phyloP scores from a whole-genome alignment of 2,797 vertebrate genomes.

The Tragopan temminckii region DNA sequence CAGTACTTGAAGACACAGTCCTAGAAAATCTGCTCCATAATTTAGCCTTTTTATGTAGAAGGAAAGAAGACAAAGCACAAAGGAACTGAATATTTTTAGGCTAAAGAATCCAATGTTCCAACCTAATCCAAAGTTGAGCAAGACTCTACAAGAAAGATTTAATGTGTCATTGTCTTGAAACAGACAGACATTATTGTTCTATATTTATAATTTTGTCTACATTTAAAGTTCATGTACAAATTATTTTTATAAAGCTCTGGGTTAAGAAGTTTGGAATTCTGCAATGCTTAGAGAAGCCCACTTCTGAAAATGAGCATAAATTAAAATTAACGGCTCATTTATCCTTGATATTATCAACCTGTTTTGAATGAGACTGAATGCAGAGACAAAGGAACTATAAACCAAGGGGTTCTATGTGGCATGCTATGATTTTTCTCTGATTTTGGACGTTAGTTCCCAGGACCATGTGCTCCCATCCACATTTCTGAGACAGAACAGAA shows the following conservation, averaged over 20 bases:
- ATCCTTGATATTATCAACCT: neutral
- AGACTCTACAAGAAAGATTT: neutral
- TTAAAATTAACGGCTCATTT: neutral
- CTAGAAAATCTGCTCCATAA: neutral
- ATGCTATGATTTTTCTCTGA: neutral
- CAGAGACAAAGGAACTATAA: neutral
- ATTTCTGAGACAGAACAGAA: neutral
- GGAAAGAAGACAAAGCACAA: neutral
- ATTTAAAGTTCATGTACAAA: neutral
- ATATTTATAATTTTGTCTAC: neutral
- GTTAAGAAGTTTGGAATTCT: neutral
- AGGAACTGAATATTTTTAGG: neutral
- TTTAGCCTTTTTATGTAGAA: neutral
- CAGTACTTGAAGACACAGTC: neutral
- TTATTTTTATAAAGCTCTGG: neutral
- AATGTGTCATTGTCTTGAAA: conserved; percentile 2
- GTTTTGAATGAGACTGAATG: neutral
- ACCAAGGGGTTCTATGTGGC: neutral
- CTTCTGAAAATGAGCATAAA: neutral
- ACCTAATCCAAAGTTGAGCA: neutral
- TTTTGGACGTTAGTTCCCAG: neutral
- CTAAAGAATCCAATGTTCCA: neutral
- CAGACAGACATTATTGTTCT: neutral
- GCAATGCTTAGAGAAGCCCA: neutral
- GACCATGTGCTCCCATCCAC: neutral